Conservation (phyloP, 2,797 vertebrate species). For the Clangula hyemalis region DNA sequence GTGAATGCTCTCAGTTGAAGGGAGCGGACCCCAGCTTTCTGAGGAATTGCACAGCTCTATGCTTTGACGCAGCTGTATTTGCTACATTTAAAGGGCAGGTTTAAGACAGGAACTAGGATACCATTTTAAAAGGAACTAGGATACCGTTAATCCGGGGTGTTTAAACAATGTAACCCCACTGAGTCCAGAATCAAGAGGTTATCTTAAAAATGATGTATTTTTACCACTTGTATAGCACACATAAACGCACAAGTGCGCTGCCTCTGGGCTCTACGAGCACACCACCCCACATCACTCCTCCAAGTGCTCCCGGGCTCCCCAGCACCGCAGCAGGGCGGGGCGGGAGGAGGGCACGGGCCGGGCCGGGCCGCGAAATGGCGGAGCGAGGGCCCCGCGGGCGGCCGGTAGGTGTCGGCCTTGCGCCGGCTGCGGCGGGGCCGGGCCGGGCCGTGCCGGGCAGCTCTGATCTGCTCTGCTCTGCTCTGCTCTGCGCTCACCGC, state of each 20-base stretch:
- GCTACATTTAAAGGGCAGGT: background rate
- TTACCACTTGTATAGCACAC: background rate
- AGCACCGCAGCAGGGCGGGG: no score
- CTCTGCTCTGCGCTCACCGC: no score
- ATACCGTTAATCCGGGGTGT: background rate
- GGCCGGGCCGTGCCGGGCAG: no score
- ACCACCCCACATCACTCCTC: background rate
- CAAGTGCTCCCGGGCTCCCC: background rate
- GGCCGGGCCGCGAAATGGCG: no score
- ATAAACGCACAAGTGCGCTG: accelerated
- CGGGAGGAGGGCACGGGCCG: no score
- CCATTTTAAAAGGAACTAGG: background rate
- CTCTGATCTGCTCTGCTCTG: no score
- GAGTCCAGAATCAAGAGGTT: background rate
- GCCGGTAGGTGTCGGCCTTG: background rate
- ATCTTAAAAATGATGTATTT: background rate
- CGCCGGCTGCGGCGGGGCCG: background rate
- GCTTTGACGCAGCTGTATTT: background rate
- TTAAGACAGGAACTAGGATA: background rate
- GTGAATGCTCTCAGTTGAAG: background rate
- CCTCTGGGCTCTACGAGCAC: background rate
- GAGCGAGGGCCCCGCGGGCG: background rate
- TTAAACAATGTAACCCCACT: background rate
- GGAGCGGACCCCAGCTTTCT: background rate
- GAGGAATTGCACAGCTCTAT: background rate